phyloP scores from a whole-genome alignment of 2,113 vertebrate species.

The Lontra canadensis region DNA sequence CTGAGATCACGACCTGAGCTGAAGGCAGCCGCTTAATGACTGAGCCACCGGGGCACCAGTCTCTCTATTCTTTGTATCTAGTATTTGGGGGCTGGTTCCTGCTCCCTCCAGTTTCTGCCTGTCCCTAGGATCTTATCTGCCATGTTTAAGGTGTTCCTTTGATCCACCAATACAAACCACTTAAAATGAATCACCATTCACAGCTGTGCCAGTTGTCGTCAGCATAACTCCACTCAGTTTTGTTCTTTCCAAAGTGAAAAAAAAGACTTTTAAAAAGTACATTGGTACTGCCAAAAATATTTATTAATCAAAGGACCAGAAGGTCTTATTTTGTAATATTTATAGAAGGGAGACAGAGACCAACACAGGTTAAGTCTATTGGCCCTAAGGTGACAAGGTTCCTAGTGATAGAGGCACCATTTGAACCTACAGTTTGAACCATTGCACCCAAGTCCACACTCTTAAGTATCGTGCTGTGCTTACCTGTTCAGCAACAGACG shows the following conservation, averaged over 20 bases:
- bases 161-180: constrained; percentile 45
- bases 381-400: neutral
- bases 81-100: constrained; percentile 37
- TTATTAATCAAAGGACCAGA: neutral
- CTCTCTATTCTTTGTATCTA: constrained; percentile 35
- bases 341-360: neutral
- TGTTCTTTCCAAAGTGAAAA: constrained; percentile 28
- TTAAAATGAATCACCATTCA: constrained; percentile 61
- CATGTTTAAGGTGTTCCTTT: constrained; percentile 7
- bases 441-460: neutral
- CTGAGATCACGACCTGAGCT: no score
- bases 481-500: neutral
- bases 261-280: neutral
- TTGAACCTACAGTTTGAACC: neutral
- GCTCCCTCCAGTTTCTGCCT: constrained; percentile 41
- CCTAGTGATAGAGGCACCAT: neutral
- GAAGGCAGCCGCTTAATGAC: no score
- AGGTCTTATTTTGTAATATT: neutral
- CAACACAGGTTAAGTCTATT: neutral
- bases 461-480: fast-evolving
- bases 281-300: neutral
- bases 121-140: constrained; percentile 50
- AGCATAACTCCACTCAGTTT: neutral
- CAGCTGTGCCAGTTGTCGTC: neutral
- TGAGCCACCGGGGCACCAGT: neutral